Base-by-base conservation (phyloP, 2,888 invertebrate species). In the Ophion ellenae region DNA sequence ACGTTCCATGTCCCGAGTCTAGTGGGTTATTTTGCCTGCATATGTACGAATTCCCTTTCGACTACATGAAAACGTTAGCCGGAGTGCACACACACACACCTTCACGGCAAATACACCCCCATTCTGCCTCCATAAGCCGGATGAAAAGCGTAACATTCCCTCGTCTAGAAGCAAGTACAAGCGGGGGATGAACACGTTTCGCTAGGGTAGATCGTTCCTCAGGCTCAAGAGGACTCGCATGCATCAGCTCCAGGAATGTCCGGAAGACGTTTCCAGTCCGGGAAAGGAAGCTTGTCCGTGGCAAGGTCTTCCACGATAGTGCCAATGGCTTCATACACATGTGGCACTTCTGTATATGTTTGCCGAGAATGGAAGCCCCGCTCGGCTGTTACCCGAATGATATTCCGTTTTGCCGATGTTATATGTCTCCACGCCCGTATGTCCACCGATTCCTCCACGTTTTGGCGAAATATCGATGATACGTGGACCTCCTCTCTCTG, bases 371-470 rank as follows among this genome's bases (percentile, higher is more conserved):
- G 67, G 45, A 6, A 77, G 3, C 20, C 59, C 20, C 57, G n/a
- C 71, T 57, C 63, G 40, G 57, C 66, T 64, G 76, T 84, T 83
- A 66, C 88, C 87, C 85, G 83, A 82, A 83, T 89, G 87, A 88
- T 91, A 91, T 91, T 90, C 90, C 89, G 90, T 90, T 91, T 90
- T 82, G 81, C 81, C 73, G 82, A 87, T 89, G 90, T 89, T 89
- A 89, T 74, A 80, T 57, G 47, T 69, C 80, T 81, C 80, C 36
- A 61, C 64, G 57, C 3, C 87, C 88, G 88, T 83, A 87, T 84
- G 70, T 63, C 61, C 81, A 81, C 75, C 76, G 53, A 36, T 76
- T 67, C 57, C 87, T 89, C 89, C 89, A 89, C 89, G 88, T 89
- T 88, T 88, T 86, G 86, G 87, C 53, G 89, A 91, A 88, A 91